Evolutionary conservation across 2,113 vertebrate genomes (phyloP).

Genomic region (Engystomops pustulosus): DNA sequence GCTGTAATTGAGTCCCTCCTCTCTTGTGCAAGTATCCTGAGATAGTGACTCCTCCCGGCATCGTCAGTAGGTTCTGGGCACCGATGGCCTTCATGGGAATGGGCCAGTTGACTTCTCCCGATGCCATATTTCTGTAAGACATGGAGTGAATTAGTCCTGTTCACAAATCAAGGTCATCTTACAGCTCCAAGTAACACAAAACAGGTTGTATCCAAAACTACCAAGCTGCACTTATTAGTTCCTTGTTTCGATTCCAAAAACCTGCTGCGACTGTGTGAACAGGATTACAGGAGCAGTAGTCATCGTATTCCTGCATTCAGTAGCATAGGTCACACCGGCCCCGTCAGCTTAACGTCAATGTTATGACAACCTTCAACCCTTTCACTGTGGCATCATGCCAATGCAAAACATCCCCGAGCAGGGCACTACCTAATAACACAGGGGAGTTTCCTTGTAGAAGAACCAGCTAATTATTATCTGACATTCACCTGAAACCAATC

Average conservation of each 20-base stretch:
- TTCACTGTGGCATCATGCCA: not conserved
- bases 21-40: constrained; percentile 96
- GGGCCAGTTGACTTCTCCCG: constrained; percentile 85
- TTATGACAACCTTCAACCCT: constrained; percentile 30
- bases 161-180: not conserved
- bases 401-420: not conserved
- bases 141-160: not conserved
- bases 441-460: not conserved
- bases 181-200: not conserved
- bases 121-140: constrained; percentile 83
- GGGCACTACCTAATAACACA: not conserved
- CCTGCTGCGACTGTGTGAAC: not conserved
- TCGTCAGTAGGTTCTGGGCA: constrained; percentile 95
- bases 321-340: no score
- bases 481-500: not conserved
- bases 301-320: not conserved
- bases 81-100: constrained; percentile 96
- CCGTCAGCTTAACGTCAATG: not conserved
- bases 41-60: constrained; percentile 90
- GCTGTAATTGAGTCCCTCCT: constrained; percentile 94
- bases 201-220: not conserved
- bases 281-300: not conserved
- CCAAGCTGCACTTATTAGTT: not conserved
- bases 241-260: not conserved
- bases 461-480: not conserved